Percentiles rank a stretch among this genome's conserved stretches.
These are phyloP conservation scores for Brachionus rotundiformis DNA, from an alignment of 1,140 invertebrate genomes.

Conservation along the genomic window DNA sequence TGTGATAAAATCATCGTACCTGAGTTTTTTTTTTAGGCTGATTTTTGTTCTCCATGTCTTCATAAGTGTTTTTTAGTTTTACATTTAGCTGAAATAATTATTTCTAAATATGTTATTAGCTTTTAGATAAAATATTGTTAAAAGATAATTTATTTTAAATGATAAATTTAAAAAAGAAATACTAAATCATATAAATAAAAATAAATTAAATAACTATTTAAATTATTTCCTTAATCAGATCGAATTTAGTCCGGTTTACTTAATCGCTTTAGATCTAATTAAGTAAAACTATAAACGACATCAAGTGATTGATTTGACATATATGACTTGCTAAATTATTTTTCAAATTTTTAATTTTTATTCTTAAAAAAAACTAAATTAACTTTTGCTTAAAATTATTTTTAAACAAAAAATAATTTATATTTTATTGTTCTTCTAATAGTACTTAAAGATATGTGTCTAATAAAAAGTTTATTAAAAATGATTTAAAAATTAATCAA, in stretches of 20 bases:
- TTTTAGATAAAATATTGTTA: not conserved
- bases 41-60: conserved; percentile 32
- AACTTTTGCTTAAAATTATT: conserved; percentile 14
- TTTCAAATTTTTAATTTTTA: conserved; percentile 12
- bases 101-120: conserved; percentile 13
- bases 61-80: not conserved
- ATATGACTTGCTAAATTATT: not conserved
- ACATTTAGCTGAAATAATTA: not conserved
- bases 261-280: not conserved
- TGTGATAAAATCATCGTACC: not conserved
- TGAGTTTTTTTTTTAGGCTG: conserved; percentile 42
- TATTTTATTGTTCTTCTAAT: no score
- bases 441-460: no score
- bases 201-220: not conserved
- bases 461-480: no score
- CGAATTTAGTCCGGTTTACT: not conserved
- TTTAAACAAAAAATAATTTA: no score
- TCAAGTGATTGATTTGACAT: not conserved
- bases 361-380: not conserved
- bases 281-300: conserved; percentile 6
- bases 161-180: not conserved
- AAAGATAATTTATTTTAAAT: not conserved
- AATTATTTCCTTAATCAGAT: not conserved
- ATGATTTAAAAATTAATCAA: no score
- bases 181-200: not conserved